Evolutionary conservation across 2,888 invertebrate genomes (phyloP).

Genomic region (Apotomis betuletana): DNA sequence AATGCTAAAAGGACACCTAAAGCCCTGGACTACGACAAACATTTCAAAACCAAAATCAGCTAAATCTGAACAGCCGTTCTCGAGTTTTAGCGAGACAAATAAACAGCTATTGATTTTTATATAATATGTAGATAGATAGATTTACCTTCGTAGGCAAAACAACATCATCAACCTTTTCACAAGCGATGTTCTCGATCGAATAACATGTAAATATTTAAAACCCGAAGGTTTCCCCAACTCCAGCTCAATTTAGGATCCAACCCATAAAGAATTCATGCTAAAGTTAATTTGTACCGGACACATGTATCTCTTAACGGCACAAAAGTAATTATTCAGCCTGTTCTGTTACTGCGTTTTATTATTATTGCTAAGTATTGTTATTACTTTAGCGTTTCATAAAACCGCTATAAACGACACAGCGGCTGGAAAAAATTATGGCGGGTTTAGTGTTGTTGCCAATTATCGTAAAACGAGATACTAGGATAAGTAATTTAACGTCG

Average conservation of each 20-base stretch:
- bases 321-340: conserved; percentile 54
- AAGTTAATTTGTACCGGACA: conserved; percentile 57
- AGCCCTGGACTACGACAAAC: too few species aligned
- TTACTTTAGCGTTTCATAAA: conserved; percentile 39
- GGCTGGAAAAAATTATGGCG: conserved; percentile 35
- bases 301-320: conserved; percentile 49
- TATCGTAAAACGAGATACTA: conserved; percentile 32
- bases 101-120: too few species aligned
- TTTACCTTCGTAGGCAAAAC: too few species aligned
- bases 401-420: conserved; percentile 24
- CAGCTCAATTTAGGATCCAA: conserved; percentile 52
- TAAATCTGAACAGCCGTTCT: too few species aligned
- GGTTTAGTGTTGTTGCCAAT: conserved; percentile 37
- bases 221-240: conserved; percentile 48
- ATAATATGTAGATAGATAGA: too few species aligned
- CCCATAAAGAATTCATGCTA: conserved; percentile 61
- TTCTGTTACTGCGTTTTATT: conserved; percentile 39
- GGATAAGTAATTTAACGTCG: conserved; percentile 10
- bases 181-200: conserved; percentile 44
- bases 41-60: too few species aligned
- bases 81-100: too few species aligned
- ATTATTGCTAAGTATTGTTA: conserved; percentile 38
- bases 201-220: conserved; percentile 46
- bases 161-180: conserved; percentile 23
- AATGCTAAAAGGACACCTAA: too few species aligned